Conservation (phyloP, 2,797 vertebrate genomes). For the Sardinella longiceps region DNA sequence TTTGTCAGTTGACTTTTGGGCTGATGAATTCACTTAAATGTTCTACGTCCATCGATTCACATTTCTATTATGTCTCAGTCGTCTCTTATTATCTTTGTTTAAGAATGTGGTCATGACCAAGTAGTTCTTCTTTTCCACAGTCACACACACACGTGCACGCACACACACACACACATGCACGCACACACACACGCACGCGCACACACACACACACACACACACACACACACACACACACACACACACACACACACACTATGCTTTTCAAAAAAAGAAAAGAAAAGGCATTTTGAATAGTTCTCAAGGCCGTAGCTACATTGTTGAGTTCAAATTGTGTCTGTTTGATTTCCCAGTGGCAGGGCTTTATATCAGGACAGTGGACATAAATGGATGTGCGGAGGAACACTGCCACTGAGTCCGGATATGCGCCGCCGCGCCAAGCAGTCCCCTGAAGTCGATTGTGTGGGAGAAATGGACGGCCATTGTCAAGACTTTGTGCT, state of each 20-base stretch:
- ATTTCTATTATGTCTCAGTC: constrained; percentile 25
- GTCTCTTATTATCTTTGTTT: background rate
- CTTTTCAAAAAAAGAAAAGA: background rate
- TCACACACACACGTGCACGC: constrained; percentile 25
- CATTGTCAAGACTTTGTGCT: background rate
- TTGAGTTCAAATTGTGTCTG: constrained; percentile 42
- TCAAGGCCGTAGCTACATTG: constrained; percentile 48
- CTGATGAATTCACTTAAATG: background rate
- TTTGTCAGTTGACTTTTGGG: constrained; percentile 13
- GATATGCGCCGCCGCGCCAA: background rate
- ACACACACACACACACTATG: background rate
- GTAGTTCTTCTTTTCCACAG: background rate
- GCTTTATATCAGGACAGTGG: constrained; percentile 46
- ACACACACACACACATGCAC: constrained; percentile 20
- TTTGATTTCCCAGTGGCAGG: constrained; percentile 55
- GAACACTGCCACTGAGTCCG: constrained; percentile 42
- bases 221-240: background rate
- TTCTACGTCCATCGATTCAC: constrained; percentile 39
- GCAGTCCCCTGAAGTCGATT: constrained; percentile 61
- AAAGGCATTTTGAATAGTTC: constrained; percentile 34
- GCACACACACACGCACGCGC: background rate
- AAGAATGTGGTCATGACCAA: constrained; percentile 21
- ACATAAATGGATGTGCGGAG: constrained; percentile 55
- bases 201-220: background rate
- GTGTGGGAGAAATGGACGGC: constrained; percentile 55